Base-by-base conservation (phyloP, 2,888 invertebrate genomes). In the Dione vanillae region DNA sequence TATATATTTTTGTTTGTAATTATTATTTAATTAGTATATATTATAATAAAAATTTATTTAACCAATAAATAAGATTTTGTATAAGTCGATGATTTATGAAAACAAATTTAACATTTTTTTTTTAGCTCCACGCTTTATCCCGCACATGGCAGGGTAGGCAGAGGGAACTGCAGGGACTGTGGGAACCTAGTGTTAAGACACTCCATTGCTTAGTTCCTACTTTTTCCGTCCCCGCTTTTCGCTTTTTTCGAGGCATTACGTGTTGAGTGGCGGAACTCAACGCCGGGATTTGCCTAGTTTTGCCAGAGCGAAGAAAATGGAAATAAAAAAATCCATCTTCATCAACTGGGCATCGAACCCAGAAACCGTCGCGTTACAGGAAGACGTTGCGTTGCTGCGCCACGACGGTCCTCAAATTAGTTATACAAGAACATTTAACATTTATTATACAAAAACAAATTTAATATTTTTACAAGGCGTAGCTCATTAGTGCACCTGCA, bases 401-500 rank as follows among this genome's bases (percentile, higher is more conserved):
- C n/a, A n/a, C n/a, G n/a, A n/a, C n/a, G n/a, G n/a, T n/a, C n/a
- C n/a, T n/a, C n/a, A n/a, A n/a, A n/a, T n/a, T n/a, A n/a, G n/a
- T n/a, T n/a, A n/a, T n/a, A n/a, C n/a, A 52, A 27, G 7, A 7
- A 52, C 8, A 27, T 14, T 45, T 27, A 12, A 12, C 20, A 20
- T 19, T 20, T 20, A 5, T 27, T 52, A 27, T 12, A 19, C 2
- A 51, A 35, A 35, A 2, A 52, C 14, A n/a, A 35, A 35, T 27
- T 27, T 51, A 37, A 11, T 45, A 45, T 56, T 45, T 35, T 47
- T 58, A 16, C 41, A 11, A 12, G n/a, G 41, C 41, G 41, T 27
- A 61, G 68, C 65, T 71, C 54, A 59, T 71, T 69, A 72, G 65
- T 49, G 59, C n/a, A 43, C 65, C 43, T 51, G 41, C 54, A 47